phyloP scores from a whole-genome alignment of 2,888 invertebrate species.

The Plusia festucae region DNA sequence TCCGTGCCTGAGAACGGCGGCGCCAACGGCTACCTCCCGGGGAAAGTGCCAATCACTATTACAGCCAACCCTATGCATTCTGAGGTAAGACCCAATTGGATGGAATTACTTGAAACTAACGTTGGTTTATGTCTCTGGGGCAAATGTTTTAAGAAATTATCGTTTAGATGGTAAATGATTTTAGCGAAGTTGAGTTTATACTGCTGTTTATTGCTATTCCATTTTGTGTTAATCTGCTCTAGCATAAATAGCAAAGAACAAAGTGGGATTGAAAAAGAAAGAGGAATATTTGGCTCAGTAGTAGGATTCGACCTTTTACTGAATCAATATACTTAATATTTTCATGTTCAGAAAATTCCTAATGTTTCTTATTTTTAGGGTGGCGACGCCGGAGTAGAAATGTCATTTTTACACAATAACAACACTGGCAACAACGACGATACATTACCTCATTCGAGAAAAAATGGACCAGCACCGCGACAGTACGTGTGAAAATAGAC shows the following conservation, averaged over 20 bases:
- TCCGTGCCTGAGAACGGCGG: slow-evolving; percentile 78
- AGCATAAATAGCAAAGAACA: no score
- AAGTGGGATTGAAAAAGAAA: no score
- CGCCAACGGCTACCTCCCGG: slow-evolving; percentile 85
- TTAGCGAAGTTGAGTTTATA: background rate
- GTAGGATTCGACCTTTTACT: no score
- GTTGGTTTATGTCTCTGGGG: background rate
- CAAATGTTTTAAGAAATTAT: background rate
- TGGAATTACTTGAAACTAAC: slow-evolving; percentile 15
- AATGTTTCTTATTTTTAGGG: slow-evolving; percentile 65
- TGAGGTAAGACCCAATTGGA: slow-evolving; percentile 86
- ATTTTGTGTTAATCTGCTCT: no score
- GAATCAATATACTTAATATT: no score
- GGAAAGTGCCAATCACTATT: slow-evolving; percentile 91
- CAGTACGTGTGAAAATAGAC: slow-evolving; percentile 78
- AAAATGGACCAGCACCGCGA: slow-evolving; percentile 77
- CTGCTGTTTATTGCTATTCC: background rate
- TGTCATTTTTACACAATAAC: slow-evolving; percentile 92
- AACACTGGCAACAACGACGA: slow-evolving; percentile 84
- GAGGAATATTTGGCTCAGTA: background rate
- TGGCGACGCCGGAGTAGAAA: slow-evolving; percentile 89
- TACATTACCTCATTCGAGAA: slow-evolving; percentile 79
- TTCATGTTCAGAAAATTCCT: no score
- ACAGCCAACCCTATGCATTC: slow-evolving; percentile 93
- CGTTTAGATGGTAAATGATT: background rate